Evolutionary conservation across 2,888 invertebrate species (phyloP).

Genomic region (Chrysomela aeneicollis): DNA sequence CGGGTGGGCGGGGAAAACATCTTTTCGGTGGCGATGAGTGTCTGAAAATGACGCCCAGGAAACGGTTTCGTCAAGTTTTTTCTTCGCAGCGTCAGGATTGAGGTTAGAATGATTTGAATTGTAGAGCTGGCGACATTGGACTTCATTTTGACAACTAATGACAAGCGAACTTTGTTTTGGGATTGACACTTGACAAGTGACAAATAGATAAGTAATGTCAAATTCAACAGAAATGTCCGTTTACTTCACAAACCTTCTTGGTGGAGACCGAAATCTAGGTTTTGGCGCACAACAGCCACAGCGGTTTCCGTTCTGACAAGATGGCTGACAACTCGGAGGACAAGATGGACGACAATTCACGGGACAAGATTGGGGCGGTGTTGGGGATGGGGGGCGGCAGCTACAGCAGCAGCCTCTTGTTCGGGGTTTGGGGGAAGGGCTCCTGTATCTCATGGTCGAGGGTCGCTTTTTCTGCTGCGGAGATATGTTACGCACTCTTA

Average conservation of each 20-base stretch:
- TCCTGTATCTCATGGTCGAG: constrained; percentile 10
- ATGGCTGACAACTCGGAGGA: not conserved
- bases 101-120: too few species aligned
- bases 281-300: constrained; percentile 12
- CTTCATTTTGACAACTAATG: too few species aligned
- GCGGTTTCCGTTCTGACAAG: not conserved
- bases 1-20: not conserved
- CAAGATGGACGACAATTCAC: constrained; percentile 15
- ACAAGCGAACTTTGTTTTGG: too few species aligned
- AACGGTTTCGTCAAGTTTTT: too few species aligned
- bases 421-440: constrained; percentile 20
- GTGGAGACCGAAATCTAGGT: constrained; percentile 15
- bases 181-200: too few species aligned
- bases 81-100: too few species aligned
- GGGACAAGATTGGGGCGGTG: constrained; percentile 3
- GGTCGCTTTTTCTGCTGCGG: constrained; percentile 11
- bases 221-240: too few species aligned
- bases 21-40: not conserved
- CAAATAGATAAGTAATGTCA: too few species aligned
- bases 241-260: constrained; percentile 17
- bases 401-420: constrained; percentile 20
- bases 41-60: not conserved
- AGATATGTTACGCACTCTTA: constrained; percentile 8
- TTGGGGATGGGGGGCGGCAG: constrained; percentile 15
- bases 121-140: too few species aligned